Evolutionary conservation across 2,888 invertebrate species (phyloP).

Genomic region (Ophraella communa): DNA sequence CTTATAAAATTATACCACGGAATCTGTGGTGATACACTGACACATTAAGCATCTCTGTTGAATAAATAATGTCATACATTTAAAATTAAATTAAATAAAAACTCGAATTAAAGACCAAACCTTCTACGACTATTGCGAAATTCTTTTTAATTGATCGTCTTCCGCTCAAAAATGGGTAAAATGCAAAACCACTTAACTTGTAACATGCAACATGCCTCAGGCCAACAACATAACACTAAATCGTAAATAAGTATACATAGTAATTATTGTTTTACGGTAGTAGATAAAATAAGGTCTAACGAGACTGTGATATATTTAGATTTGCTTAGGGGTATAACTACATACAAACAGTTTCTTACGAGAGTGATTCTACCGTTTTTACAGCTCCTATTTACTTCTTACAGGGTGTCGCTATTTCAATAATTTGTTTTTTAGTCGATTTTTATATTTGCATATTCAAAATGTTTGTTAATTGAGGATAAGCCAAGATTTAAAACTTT

Average conservation of each 20-base stretch:
- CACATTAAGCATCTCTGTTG: too few species aligned
- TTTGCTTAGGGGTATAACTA: neutral
- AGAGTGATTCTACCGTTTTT: neutral
- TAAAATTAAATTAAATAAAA: too few species aligned
- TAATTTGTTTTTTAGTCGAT: neutral
- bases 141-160: neutral
- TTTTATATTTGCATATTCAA: too few species aligned
- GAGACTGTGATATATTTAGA: neutral
- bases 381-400: neutral
- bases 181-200: neutral
- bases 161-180: neutral
- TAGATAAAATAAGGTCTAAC: neutral
- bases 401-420: neutral
- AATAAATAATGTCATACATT: too few species aligned
- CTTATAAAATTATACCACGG: too few species aligned
- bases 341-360: neutral
- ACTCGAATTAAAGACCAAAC: neutral
- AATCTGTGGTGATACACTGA: too few species aligned
- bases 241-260: neutral
- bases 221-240: neutral
- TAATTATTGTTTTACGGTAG: neutral
- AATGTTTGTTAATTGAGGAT: too few species aligned
- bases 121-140: neutral
- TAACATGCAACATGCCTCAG: neutral
- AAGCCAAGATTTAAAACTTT: too few species aligned